Percentiles rank a stretch among this genome's conserved stretches.
Conservation (phyloP, 2,888 invertebrate genomes). For the Cephalotes varians region DNA sequence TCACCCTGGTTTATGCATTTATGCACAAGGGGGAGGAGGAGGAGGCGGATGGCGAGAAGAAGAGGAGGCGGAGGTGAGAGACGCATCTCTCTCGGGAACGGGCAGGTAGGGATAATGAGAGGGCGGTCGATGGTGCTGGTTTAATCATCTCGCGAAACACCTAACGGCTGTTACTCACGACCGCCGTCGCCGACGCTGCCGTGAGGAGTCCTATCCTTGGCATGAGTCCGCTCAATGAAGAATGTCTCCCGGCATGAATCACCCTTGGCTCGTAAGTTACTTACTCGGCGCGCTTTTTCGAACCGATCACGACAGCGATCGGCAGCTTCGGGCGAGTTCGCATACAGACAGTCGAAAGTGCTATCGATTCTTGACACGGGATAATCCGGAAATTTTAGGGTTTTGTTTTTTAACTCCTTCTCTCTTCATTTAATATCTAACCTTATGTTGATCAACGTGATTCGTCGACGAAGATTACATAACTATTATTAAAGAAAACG, state of each 20-base stretch:
- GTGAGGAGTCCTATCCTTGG: background rate
- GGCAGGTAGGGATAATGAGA: constrained; percentile 75
- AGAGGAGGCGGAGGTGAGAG: constrained; percentile 47
- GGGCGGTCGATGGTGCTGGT: constrained; percentile 74
- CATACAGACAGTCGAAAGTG: background rate
- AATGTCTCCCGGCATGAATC: constrained; percentile 43
- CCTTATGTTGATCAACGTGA: background rate
- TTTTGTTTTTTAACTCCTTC: background rate
- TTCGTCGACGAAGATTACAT: background rate
- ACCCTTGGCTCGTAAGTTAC: constrained; percentile 11
- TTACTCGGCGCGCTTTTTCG: background rate
- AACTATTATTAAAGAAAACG: constrained; percentile 19
- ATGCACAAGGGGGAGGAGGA: constrained; percentile 61
- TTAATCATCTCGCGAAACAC: constrained; percentile 75
- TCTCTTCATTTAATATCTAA: background rate
- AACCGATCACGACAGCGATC: background rate
- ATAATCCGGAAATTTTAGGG: background rate
- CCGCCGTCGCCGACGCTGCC: constrained; percentile 28
- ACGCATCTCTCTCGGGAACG: background rate
- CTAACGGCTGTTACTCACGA: constrained; percentile 68
- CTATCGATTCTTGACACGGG: background rate
- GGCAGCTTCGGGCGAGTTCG: constrained; percentile 5
- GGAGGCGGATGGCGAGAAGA: constrained; percentile 30
- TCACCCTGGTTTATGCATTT: constrained; percentile 77
- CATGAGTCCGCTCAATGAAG: constrained; percentile 36